Base-by-base conservation (phyloP, 2,888 invertebrate genomes). In the Limnephilus marmoratus region DNA sequence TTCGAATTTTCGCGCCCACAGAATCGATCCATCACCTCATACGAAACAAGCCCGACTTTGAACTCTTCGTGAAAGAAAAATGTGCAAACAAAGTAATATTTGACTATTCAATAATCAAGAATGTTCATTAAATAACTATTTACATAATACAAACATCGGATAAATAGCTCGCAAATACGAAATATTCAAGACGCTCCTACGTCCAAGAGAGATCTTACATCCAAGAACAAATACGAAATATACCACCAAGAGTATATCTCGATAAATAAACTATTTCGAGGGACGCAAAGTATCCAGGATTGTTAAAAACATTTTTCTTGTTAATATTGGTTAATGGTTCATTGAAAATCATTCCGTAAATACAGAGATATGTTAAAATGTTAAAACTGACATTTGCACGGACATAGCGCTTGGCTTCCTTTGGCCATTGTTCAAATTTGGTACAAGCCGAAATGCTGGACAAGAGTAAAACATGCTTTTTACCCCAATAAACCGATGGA, bases 381-480 rank as follows among this genome's bases (percentile, higher is more conserved):
- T 86, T 89, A 92, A 91, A 92, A 92, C 91, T 90, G 81, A 68
- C 81, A 85, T 93, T 86, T 86, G 91, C 83, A 88, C 87, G 93
- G 92, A 94, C 93, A 93, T 94, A 94, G 94, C 94, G 94, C 94
- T 94, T 94, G 94, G 95, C 95, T 95, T 95, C 95, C 94, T 95
- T 95, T 95, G 94, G 95, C 95, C 95, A 95, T 96, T 95, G 91
- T 91, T 93, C 41, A 95, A 95, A 95, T 95, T 95, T 94, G 94
- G 94, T 94, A 94, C 94, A 93, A 94, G 93, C 92, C 93, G 93
- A 94, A 92, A 92, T 86, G 88, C 90, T 94, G 94, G 94, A 94
- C 96, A 96, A 96, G 96, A 96, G 96, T 95, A 96, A 96, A 96
- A 94, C 94, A 94, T 94, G 94, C 93, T 95, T 95, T 96, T 96